phyloP scores from a whole-genome alignment of 2,113 vertebrate species.

The Heterochromis multidens region DNA sequence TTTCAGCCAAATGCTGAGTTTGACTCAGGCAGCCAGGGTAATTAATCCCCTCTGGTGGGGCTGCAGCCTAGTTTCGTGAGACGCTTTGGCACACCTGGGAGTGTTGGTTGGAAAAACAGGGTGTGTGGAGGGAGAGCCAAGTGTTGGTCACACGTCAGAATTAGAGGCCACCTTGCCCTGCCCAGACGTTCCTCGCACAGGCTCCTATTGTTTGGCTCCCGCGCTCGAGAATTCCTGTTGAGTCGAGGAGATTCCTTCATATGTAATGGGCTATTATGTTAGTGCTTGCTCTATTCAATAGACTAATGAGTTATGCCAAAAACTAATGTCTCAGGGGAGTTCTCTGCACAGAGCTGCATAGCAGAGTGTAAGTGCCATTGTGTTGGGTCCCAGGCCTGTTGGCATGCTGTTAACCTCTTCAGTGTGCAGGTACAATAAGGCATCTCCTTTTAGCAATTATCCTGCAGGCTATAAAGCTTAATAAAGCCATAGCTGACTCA shows the following conservation, averaged over 20 bases:
- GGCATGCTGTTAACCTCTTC: slow-evolving; percentile 13
- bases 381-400: slow-evolving; percentile 15
- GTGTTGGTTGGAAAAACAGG: slow-evolving; percentile 48
- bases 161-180: slow-evolving; percentile 25
- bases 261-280: slow-evolving; percentile 72
- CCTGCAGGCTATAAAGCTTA: not conserved
- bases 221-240: slow-evolving; percentile 63
- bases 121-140: slow-evolving; percentile 39
- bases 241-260: slow-evolving; percentile 68
- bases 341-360: slow-evolving; percentile 17
- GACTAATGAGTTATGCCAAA: slow-evolving; percentile 60
- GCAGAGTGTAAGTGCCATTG: slow-evolving; percentile 53
- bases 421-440: not conserved
- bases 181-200: slow-evolving; percentile 40
- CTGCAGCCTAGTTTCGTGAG: slow-evolving; percentile 21
- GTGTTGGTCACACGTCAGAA: slow-evolving; percentile 56
- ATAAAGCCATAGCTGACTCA: not conserved
- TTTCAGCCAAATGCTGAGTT: not conserved
- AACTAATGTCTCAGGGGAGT: slow-evolving; percentile 59
- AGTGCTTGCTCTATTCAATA: slow-evolving; percentile 60
- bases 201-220: slow-evolving; percentile 64
- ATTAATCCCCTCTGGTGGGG: slow-evolving; percentile 1
- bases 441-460: not conserved
- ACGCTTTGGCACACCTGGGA: slow-evolving; percentile 8
- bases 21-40: not conserved